Evolutionary conservation across 2,113 vertebrate species (phyloP).

Genomic region (Electrona antarctica): DNA sequence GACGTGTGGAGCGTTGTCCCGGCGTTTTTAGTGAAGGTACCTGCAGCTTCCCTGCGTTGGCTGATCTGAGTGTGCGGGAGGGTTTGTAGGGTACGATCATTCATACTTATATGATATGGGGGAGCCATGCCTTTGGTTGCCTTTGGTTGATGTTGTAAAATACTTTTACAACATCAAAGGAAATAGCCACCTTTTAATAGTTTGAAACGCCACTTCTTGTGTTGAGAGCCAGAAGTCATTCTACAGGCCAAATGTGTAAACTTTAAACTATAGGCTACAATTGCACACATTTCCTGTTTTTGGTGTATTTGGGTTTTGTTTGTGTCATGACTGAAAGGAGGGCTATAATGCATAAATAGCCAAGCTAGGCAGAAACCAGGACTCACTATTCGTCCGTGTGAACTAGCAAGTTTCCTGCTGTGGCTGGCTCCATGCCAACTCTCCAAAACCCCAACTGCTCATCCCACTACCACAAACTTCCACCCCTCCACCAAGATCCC

Average conservation of each 20-base stretch:
- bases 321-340: too few relatives aligned
- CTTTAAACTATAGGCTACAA: too few relatives aligned
- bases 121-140: too few relatives aligned
- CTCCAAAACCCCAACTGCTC: conserved; percentile 62
- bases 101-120: too few relatives aligned
- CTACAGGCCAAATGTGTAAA: background rate
- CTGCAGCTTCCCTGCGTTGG: too few relatives aligned
- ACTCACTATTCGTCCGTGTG: conserved; percentile 76
- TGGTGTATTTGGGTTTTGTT: background rate
- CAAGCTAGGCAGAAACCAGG: conserved; percentile 60
- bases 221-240: conserved; percentile 23
- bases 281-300: conserved; percentile 58
- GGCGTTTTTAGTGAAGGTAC: too few relatives aligned
- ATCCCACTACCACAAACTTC: conserved; percentile 12
- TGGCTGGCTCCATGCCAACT: conserved; percentile 75
- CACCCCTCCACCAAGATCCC: conserved; percentile 54
- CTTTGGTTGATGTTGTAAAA: too few relatives aligned
- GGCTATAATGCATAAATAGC: conserved; percentile 41
- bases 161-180: too few relatives aligned
- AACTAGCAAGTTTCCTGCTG: conserved; percentile 79
- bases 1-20: too few relatives aligned
- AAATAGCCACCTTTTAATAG: too few relatives aligned
- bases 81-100: too few relatives aligned
- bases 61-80: too few relatives aligned
- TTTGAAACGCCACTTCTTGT: background rate